phyloP scores from a whole-genome alignment of 1,140 invertebrate genomes.

The Halesus radiatus region DNA sequence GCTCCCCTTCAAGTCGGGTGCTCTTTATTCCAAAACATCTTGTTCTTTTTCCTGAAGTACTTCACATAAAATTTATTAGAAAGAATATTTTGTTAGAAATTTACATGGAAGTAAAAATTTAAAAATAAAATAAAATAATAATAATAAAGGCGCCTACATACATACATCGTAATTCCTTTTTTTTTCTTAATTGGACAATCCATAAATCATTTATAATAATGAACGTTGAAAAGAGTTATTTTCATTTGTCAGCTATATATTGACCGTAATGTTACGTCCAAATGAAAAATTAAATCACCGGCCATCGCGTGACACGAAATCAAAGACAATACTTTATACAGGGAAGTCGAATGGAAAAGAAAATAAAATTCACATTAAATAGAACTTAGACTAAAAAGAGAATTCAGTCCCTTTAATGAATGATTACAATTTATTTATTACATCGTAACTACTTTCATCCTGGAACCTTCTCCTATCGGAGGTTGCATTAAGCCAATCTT shows the following conservation, averaged over 20 bases:
- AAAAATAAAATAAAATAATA: no score
- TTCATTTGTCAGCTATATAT: background rate
- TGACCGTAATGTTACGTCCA: background rate
- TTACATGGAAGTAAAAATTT: no score
- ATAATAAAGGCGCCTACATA: no score
- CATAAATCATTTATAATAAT: background rate
- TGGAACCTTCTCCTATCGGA: no score
- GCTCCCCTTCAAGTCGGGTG: background rate
- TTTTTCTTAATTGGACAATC: background rate
- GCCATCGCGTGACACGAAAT: background rate
- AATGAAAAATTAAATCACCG: background rate
- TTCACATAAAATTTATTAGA: background rate
- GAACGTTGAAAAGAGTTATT: background rate
- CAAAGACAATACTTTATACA: background rate
- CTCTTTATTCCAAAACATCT: background rate
- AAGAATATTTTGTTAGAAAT: no score
- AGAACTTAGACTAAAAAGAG: no score
- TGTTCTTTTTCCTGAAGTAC: background rate
- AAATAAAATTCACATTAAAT: background rate
- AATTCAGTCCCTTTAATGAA: background rate
- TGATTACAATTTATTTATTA: background rate
- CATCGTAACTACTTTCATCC: no score
- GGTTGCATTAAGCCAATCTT: no score
- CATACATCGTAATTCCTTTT: no score
- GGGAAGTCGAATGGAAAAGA: background rate